phyloP scores from a whole-genome alignment of 2,797 vertebrate genomes.

The Melanotaenia trifasciata region DNA sequence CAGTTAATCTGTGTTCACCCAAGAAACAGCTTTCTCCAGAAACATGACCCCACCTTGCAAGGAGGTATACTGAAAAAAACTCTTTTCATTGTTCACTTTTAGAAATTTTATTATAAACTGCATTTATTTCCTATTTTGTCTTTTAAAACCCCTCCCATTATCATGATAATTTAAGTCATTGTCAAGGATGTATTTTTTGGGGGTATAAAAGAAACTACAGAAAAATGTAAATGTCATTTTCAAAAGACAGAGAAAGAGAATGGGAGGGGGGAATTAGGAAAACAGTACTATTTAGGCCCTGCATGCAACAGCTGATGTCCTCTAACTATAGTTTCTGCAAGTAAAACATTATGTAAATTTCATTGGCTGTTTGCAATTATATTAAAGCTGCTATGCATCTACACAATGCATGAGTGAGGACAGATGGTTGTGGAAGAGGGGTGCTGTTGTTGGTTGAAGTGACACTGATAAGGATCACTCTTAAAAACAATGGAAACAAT shows the following conservation, averaged over 20 bases:
- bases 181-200: too few relatives aligned
- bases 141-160: too few relatives aligned
- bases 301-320: background rate
- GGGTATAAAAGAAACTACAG: background rate
- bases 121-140: too few relatives aligned
- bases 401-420: background rate
- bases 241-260: too few relatives aligned
- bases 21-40: background rate
- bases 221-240: too few relatives aligned
- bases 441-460: background rate
- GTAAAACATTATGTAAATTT: background rate
- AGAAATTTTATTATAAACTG: too few relatives aligned
- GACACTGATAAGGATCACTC: constrained; percentile 26
- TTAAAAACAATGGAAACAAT: constrained; percentile 18
- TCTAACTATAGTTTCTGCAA: background rate
- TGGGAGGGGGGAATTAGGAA: background rate
- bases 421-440: constrained; percentile 1
- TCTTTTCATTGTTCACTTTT: too few relatives aligned
- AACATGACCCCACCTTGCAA: background rate
- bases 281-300: background rate
- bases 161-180: too few relatives aligned
- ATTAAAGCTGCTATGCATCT: background rate
- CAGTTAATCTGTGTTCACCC: constrained; percentile 6
- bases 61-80: too few relatives aligned
- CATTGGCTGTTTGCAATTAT: background rate